These are phyloP conservation scores for Plestiodon gilberti DNA, from an alignment of 2,113 vertebrate genomes.

Conservation along the genomic window DNA sequence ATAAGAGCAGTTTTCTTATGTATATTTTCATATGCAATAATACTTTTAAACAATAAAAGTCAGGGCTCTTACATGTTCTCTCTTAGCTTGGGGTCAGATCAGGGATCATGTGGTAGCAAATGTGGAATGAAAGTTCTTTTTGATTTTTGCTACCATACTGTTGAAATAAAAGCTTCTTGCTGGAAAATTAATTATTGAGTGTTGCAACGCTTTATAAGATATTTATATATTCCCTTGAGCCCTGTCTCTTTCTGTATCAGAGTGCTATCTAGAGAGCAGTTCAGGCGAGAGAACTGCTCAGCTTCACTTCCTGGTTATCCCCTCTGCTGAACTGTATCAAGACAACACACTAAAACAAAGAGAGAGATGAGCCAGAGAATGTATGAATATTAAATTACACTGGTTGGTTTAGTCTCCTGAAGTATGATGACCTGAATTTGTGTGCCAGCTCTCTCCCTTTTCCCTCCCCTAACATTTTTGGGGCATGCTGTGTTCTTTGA, in stretches of 20 bases:
- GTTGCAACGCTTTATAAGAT: conserved; percentile 74
- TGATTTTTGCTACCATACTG: conserved; percentile 37
- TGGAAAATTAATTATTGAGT: conserved; percentile 75
- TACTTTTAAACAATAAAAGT: background rate
- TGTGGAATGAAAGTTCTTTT: conserved; percentile 47
- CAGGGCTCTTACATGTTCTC: conserved; percentile 15
- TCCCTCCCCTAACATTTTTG: background rate
- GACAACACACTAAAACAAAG: conserved; percentile 43
- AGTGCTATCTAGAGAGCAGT: conserved; percentile 63
- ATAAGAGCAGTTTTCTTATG: background rate
- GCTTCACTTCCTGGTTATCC: conserved; percentile 47
- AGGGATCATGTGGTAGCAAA: conserved; percentile 29
- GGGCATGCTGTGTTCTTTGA: background rate
- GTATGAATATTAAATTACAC: conserved; percentile 64
- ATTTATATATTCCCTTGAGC: conserved; percentile 67
- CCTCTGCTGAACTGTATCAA: conserved; percentile 58
- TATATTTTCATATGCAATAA: background rate
- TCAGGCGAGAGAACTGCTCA: conserved; percentile 53
- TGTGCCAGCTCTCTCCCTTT: background rate
- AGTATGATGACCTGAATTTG: conserved; percentile 50
- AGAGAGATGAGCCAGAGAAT: conserved; percentile 43
- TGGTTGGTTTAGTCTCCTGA: conserved; percentile 42
- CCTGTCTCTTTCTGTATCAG: conserved; percentile 61
- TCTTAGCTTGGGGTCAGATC: conserved; percentile 25
- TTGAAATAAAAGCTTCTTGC: conserved; percentile 70